These are phyloP conservation scores for Tonatia bakeri DNA, from an alignment of 2,113 vertebrate species.

Conservation along the genomic window DNA sequence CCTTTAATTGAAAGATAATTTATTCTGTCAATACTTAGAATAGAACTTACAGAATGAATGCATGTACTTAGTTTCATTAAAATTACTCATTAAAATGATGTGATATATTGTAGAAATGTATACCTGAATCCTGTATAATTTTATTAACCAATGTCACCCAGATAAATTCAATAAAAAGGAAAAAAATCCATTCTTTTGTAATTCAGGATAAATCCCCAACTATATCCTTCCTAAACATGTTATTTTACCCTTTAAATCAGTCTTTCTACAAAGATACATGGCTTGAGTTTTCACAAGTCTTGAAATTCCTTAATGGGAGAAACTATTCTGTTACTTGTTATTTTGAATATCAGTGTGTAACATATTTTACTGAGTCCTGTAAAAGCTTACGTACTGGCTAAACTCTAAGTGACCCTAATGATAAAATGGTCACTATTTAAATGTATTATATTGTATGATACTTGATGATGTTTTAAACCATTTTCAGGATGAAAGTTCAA, in stretches of 20 bases:
- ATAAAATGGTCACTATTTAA: neutral
- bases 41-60: neutral
- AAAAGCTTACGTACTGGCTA: neutral
- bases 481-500: constrained; percentile 88
- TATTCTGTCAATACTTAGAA: neutral
- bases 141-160: too few relatives aligned
- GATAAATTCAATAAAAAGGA: too few relatives aligned
- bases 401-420: neutral
- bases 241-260: neutral
- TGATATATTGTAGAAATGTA: too few relatives aligned
- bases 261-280: neutral
- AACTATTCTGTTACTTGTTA: neutral
- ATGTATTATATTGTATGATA: neutral
- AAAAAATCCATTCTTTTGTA: neutral
- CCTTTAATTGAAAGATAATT: constrained; percentile 10
- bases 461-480: constrained; percentile 56
- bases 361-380: neutral
- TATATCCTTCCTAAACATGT: neutral
- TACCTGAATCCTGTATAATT: too few relatives aligned
- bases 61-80: neutral
- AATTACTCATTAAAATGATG: too few relatives aligned
- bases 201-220: neutral
- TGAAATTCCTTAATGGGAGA: neutral
- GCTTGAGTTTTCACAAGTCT: neutral
- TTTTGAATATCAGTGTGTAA: neutral